Conservation (phyloP, 2,797 vertebrate genomes). For the Notamacropus eugenii region DNA sequence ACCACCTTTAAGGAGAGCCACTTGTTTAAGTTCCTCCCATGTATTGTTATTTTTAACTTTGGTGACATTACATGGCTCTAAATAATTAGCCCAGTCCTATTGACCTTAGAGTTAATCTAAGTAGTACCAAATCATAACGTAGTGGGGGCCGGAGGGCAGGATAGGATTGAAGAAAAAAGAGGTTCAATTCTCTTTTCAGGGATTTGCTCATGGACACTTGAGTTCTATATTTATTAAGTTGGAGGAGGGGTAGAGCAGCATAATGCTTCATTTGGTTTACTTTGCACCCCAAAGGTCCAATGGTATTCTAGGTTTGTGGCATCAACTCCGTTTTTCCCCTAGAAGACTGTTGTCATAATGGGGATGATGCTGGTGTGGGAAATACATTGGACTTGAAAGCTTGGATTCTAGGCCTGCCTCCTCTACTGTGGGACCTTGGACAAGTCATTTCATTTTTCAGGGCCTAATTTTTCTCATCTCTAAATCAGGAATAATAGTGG, state of each 20-base stretch:
- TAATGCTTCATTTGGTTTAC: background rate
- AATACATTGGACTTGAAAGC: background rate
- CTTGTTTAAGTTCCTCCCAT: background rate
- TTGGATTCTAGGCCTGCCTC: background rate
- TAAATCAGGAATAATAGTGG: background rate
- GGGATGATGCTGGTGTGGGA: background rate
- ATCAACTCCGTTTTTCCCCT: background rate
- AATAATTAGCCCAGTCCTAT: background rate
- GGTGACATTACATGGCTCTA: background rate
- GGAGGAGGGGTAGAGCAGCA: background rate
- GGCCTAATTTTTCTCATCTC: background rate
- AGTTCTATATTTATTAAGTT: background rate
- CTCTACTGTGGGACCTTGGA: background rate
- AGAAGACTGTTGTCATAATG: background rate
- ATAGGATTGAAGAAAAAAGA: background rate
- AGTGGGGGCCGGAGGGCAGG: background rate
- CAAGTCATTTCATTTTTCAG: background rate
- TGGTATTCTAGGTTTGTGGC: background rate
- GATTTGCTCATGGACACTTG: background rate
- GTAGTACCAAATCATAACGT: background rate
- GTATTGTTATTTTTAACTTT: background rate
- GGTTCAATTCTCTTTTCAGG: slow-evolving; percentile 9
- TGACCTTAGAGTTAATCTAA: background rate
- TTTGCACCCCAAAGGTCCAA: background rate
- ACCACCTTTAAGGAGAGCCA: background rate